Evolutionary conservation across 2,797 vertebrate species (phyloP).

Genomic region (Ctenochaetus hawaiiensis): DNA sequence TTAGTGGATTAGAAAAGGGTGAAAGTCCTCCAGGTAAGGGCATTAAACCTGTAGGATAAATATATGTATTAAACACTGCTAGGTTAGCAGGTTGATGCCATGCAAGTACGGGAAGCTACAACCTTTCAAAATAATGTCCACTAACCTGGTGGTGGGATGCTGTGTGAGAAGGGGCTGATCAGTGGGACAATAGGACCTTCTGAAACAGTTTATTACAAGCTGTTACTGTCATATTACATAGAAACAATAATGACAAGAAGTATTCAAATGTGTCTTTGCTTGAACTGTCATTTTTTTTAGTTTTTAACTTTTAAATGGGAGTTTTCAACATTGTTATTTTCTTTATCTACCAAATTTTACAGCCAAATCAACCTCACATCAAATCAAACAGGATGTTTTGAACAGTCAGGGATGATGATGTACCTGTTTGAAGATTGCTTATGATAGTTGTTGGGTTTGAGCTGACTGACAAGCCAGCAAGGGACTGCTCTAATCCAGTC

Average conservation of each 20-base stretch:
- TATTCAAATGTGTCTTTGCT: neutral
- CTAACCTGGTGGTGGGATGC: conserved; percentile 87
- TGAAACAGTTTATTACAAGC: conserved; percentile 59
- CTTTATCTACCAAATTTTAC: neutral
- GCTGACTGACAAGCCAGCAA: conserved; percentile 88
- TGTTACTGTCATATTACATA: neutral
- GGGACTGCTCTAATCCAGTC: conserved; percentile 86
- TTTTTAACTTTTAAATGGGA: neutral
- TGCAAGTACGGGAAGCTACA: neutral
- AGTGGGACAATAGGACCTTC: conserved; percentile 89
- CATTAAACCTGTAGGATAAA: conserved; percentile 85
- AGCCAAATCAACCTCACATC: neutral
- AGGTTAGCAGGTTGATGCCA: neutral
- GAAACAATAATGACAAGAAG: neutral
- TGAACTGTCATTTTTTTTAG: neutral
- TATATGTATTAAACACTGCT: neutral
- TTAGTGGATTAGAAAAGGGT: conserved; percentile 82
- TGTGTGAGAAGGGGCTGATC: conserved; percentile 81
- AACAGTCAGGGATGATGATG: neutral
- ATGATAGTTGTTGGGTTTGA: conserved; percentile 76
- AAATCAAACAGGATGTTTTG: conserved; percentile 5
- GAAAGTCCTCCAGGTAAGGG: conserved; percentile 88
- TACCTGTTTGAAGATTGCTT: conserved; percentile 78
- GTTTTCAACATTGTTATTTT: neutral
- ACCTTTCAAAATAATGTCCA: conserved; percentile 2